Evolutionary conservation across 2,888 invertebrate species (phyloP).

Genomic region (Tanytarsus gracilentus): DNA sequence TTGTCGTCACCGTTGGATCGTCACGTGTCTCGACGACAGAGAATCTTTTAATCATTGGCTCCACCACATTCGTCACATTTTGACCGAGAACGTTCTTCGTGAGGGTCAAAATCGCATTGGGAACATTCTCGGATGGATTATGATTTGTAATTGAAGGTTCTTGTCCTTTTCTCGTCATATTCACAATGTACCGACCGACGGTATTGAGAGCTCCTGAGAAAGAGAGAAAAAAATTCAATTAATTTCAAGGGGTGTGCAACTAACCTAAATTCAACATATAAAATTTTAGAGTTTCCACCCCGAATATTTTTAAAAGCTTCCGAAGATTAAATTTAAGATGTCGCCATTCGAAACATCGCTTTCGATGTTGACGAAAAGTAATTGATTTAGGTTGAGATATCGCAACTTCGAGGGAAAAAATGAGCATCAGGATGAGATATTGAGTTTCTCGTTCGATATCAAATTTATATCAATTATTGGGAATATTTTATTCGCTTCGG

Average conservation of each 20-base stretch:
- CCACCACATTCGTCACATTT: conserved; percentile 72
- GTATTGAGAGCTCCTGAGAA: conserved; percentile 71
- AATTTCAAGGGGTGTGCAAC: too few species aligned
- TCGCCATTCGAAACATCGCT: not conserved
- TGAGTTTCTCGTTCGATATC: conserved; percentile 2
- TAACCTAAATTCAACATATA: too few species aligned
- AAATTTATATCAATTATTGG: conserved; percentile 21
- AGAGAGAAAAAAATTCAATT: conserved; percentile 34
- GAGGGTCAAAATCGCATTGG: conserved; percentile 67
- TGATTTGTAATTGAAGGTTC: conserved; percentile 38
- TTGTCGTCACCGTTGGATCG: not conserved
- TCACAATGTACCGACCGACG: conserved; percentile 74
- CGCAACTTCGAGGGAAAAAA: too few species aligned
- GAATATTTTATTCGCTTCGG: not conserved
- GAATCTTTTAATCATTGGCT: conserved; percentile 52
- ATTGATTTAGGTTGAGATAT: not conserved
- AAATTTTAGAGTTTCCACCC: too few species aligned
- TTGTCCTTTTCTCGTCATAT: conserved; percentile 55
- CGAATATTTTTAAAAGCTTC: too few species aligned
- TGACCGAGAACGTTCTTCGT: conserved; percentile 66
- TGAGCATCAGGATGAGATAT: too few species aligned
- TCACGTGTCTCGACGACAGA: conserved; percentile 37
- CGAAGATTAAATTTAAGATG: not conserved
- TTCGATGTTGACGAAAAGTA: not conserved
- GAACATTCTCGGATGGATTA: conserved; percentile 49